Conservation (phyloP, 2,797 vertebrate species). For the Anas acuta region DNA sequence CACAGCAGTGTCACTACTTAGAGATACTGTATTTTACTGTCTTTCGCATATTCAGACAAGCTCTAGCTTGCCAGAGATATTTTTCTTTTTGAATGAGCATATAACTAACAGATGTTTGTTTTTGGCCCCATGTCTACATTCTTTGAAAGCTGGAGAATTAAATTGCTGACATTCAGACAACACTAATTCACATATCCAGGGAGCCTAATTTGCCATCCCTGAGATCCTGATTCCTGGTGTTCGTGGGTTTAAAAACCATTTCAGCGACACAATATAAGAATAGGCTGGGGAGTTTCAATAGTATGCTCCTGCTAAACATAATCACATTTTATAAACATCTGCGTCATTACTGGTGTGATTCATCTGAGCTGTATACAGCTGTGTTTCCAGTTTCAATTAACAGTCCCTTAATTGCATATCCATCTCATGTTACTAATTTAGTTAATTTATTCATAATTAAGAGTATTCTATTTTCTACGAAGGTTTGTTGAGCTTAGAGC, state of each 20-base stretch:
- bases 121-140: slow-evolving; percentile 77
- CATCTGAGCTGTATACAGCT: slow-evolving; percentile 83
- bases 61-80: slow-evolving; percentile 58
- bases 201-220: slow-evolving; percentile 78
- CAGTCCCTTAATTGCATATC: slow-evolving; percentile 83
- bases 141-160: slow-evolving; percentile 79
- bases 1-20: not conserved
- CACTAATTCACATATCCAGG: slow-evolving; percentile 81
- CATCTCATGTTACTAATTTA: slow-evolving; percentile 84
- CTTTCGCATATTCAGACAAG: slow-evolving; percentile 47
- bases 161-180: slow-evolving; percentile 81
- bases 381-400: slow-evolving; percentile 86
- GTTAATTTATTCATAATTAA: slow-evolving; percentile 88
- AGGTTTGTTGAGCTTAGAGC: slow-evolving; percentile 77
- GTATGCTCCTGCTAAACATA: slow-evolving; percentile 78
- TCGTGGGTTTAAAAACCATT: slow-evolving; percentile 79
- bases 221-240: slow-evolving; percentile 78
- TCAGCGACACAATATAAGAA: slow-evolving; percentile 78
- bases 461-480: slow-evolving; percentile 82
- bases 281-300: slow-evolving; percentile 76
- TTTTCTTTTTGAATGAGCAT: slow-evolving; percentile 55
- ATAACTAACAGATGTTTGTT: slow-evolving; percentile 77
- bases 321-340: slow-evolving; percentile 85
- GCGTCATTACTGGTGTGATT: slow-evolving; percentile 83
- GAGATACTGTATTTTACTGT: slow-evolving; percentile 55